Evolutionary conservation across 2,113 vertebrate species (phyloP).

Genomic region (Myrmecophaga tridactyla): DNA sequence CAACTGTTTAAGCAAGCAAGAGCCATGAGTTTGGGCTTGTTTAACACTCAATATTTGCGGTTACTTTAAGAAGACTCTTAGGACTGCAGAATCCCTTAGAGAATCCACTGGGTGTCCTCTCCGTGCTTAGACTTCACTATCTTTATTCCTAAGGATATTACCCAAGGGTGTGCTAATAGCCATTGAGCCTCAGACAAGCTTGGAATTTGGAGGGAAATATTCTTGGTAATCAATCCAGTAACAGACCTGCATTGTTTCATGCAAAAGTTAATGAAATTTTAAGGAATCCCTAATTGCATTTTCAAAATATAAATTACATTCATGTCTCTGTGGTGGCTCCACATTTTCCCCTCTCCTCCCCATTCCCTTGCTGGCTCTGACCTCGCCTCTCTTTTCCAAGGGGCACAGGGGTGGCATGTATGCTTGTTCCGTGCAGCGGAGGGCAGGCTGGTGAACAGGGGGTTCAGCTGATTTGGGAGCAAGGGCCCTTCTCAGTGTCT

Average conservation of each 20-base stretch:
- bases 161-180: neutral
- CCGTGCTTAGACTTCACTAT: neutral
- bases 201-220: neutral
- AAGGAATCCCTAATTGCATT: slow-evolving; percentile 27
- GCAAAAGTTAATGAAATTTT: neutral
- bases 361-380: neutral
- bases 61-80: neutral
- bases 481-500: neutral
- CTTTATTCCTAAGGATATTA: neutral
- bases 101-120: neutral
- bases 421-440: rapidly evolving
- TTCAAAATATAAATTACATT: slow-evolving; percentile 8
- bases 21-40: neutral
- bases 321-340: neutral
- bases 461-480: neutral
- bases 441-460: neutral
- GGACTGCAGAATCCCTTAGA: neutral
- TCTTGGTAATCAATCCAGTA: neutral
- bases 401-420: neutral
- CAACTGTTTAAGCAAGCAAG: slow-evolving; percentile 1
- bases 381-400: neutral
- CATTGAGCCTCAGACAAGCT: neutral
- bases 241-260: neutral
- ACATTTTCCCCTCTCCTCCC: neutral
- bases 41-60: neutral